Base-by-base conservation (phyloP, 2,888 invertebrate species). In the Norana najaformis region DNA sequence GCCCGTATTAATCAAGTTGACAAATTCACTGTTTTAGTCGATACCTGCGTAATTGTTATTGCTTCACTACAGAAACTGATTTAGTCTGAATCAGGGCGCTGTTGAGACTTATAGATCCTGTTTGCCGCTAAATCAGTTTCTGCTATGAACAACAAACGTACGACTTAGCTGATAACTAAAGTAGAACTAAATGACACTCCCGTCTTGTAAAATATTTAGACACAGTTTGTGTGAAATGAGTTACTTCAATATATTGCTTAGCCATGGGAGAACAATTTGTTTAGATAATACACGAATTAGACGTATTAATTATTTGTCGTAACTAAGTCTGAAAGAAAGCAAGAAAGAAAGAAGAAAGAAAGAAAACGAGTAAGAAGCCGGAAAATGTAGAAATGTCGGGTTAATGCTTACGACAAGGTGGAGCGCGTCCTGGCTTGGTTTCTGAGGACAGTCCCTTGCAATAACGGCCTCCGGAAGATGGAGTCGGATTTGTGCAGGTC, bases 401-500 rank as follows among this genome's bases (percentile, higher is more conserved):
- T 89, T 34, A 6, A 35, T n/a, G 85, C 89, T 90, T 39, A 90
- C 90, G 41, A 69, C 90, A 90, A 18, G 90, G 90, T 83, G 89
- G 90, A 83, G 90, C 90, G 6, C 85, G 20, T 83, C 90, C 90
- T 41, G 90, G 90, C 20, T 53, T 88, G 34, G 88, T 88, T 41
- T 91, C 90, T 20, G 90, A 89, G 2, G 89, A 82, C 30, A 83
- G 37, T 53, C 91, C 91, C 36, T 83, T 82, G 39, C 91, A 91
- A 83, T 83, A 39, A 30, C 88, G 89, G 30, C 91, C 92, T 82
- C 90, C 89, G 38, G 89, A 90, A 35, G 37, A 36, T 23, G 92
- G 91, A 6, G 88, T 82, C 18, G 92, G 92, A 38, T 89, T 90
- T 37, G 91, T 90, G 83, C 92, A 92, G 0, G 89, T 89, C 35